These are phyloP conservation scores for Acomys russatus DNA, from an alignment of 2,797 vertebrate species.

Conservation along the genomic window DNA sequence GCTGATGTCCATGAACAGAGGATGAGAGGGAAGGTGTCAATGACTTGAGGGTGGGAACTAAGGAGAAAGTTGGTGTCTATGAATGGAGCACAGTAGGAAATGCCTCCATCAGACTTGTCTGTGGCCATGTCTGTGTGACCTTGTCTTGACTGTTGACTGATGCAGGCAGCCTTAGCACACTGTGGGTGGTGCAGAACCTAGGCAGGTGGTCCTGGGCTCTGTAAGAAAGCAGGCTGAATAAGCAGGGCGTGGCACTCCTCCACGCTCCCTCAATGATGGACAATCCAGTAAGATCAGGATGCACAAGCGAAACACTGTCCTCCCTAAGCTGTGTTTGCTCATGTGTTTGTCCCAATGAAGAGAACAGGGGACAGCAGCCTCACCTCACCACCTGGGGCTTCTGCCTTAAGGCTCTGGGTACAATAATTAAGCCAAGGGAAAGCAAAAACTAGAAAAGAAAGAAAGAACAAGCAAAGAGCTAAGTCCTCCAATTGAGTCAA, in stretches of 20 bases:
- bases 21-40: neutral
- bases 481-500: neutral
- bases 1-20: neutral
- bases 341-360: neutral
- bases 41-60: neutral
- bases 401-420: neutral
- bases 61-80: too few relatives aligned
- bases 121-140: neutral
- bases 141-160: neutral
- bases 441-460: neutral
- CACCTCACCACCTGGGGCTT: neutral
- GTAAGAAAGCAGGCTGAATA: neutral
- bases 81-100: neutral
- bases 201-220: neutral
- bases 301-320: neutral
- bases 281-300: neutral
- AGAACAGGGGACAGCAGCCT: neutral
- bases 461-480: too few relatives aligned
- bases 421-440: neutral
- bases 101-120: neutral
- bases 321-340: neutral
- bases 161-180: neutral
- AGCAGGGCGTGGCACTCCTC: neutral
- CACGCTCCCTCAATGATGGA: neutral
- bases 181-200: neutral